These are phyloP conservation scores for Callocephalon fimbriatum DNA, from an alignment of 2,113 vertebrate genomes.

Conservation along the genomic window DNA sequence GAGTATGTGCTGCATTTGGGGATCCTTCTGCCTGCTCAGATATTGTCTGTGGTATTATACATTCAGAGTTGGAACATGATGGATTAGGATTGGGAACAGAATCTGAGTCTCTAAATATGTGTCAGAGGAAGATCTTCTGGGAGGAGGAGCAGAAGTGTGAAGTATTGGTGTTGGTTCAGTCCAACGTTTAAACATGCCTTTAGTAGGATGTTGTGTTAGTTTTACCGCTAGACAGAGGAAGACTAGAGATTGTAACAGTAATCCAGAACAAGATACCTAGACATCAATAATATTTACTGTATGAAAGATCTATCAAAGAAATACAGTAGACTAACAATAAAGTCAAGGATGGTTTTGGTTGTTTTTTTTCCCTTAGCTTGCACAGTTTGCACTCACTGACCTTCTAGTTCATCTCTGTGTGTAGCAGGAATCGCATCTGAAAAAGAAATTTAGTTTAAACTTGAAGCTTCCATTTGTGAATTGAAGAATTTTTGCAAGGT, in stretches of 20 bases:
- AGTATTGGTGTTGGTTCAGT: not conserved
- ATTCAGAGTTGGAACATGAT: not conserved
- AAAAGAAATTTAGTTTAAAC: not conserved
- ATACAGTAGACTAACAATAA: not conserved
- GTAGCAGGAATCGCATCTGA: not conserved
- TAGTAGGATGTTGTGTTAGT: not conserved
- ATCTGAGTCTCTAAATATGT: not conserved
- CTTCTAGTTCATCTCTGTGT: not conserved
- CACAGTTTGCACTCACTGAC: not conserved
- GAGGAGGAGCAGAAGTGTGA: not conserved
- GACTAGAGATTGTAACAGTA: not conserved
- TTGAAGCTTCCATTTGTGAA: not conserved
- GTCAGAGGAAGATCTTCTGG: not conserved
- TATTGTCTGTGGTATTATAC: not conserved
- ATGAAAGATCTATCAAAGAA: conserved; percentile 4
- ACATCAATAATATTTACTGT: not conserved
- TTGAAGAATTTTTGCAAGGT: not conserved
- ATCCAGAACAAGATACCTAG: not conserved
- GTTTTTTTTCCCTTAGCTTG: not conserved
- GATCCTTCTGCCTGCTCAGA: not conserved
- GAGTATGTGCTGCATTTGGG: fast-evolving
- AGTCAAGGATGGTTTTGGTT: not conserved
- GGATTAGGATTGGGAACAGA: not conserved
- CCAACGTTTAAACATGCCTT: not conserved
- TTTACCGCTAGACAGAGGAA: not conserved